Evolutionary conservation across 64 coral and sea anemone species (phyloP).

Genomic region (Pocillopora verrucosa): DNA sequence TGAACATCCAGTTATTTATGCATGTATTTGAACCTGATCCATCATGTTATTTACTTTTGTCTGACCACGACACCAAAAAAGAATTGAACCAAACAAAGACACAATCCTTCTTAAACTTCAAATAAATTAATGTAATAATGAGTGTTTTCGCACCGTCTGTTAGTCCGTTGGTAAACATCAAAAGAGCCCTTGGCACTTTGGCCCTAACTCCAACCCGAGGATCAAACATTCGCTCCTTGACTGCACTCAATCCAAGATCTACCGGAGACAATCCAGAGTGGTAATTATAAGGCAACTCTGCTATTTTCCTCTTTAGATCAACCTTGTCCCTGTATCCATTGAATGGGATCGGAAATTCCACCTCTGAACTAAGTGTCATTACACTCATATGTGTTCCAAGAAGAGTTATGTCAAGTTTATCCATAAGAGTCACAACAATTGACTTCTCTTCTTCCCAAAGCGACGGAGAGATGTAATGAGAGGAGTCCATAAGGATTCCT

Average conservation of each 20-base stretch:
- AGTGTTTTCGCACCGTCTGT: conserved; percentile 26
- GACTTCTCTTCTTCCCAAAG: conserved; percentile 51
- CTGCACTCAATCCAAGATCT: conserved; percentile 39
- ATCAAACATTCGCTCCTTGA: conserved; percentile 8
- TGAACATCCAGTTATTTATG: no score
- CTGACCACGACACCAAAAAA: no score
- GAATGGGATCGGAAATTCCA: conserved; percentile 31
- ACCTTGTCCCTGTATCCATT: conserved; percentile 14
- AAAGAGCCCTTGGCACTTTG: conserved; percentile 26
- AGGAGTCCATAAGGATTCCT: conserved; percentile 50
- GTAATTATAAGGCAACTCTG: neutral
- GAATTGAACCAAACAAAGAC: no score
- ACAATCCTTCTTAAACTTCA: no score
- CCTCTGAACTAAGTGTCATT: conserved; percentile 27
- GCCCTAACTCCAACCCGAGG: neutral
- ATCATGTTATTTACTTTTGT: no score
- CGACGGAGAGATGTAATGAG: conserved; percentile 20
- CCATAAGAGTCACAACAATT: conserved; percentile 9
- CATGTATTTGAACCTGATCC: no score
- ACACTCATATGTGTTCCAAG: conserved; percentile 25
- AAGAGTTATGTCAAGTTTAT: conserved; percentile 37
- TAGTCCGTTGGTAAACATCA: conserved; percentile 45
- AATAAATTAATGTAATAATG: neutral
- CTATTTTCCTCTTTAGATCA: conserved; percentile 37
- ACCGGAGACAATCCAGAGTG: conserved; percentile 52